Evolutionary conservation across 2,797 vertebrate species (phyloP), one percentile per base, ranked within the genome.

Genomic region (Falco rusticolus): DNA sequence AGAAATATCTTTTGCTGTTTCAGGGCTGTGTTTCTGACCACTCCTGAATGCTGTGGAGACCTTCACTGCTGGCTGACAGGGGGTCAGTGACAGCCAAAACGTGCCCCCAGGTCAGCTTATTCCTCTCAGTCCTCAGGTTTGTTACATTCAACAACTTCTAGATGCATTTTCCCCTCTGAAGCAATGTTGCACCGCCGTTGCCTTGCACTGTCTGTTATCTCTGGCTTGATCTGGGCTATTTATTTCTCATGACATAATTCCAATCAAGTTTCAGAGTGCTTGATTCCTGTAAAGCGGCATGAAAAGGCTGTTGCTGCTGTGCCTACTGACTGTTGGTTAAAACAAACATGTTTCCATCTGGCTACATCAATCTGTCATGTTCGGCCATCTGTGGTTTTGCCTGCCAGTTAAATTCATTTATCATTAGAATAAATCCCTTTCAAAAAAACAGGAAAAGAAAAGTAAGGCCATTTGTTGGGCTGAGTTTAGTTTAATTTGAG

Each of bases 211-310:
- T 64, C 37, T 71, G 25, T 87, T 94, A 64, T 79, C 71, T 74
- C 56, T 87, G 83, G 25, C 74, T 96, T 6, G 1, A 6, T 77
- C 41, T 64, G 34, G 18, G 26, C 82, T 94, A 80, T 90, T 94
- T 94, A 70, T 94, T 96, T 95, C 85, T 94, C 86, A 89, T 87
- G 6, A 64, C 78, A 45, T 90, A 47, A 92, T 94, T 92, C 56
- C 45, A 89, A 66, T 53, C 56, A 85, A 93, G 60, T 86, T 95
- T 83, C 86, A 87, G 75, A 83, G 56, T 0, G 2, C 71, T 74
- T 65, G 68, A 64, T 85, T 93, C 77, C 48, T 93, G 41, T 80
- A 92, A 93, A 93, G 60, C 4, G 3, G 54, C 71, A 31, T 85
- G 84, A 89, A 95, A 96, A 92, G 92, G 78, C 90, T 90, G 83